Evolutionary conservation across 1,140 invertebrate genomes (phyloP), one percentile per base, ranked within the genome.

Genomic region (Cheumatopsyche charites): DNA sequence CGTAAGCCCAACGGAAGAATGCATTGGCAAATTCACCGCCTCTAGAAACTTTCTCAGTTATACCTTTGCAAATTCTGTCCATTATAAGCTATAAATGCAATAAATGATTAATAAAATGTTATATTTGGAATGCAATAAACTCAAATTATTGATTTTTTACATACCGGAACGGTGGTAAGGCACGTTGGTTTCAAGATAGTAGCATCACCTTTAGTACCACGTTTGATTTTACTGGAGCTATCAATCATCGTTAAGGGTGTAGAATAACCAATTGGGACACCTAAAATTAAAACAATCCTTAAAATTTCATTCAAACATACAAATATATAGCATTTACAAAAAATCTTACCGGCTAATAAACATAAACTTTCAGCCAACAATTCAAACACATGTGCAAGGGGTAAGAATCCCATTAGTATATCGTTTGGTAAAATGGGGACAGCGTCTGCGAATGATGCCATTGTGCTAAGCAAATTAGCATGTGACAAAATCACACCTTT

Each of bases 331-430:
- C 61, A 67, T 67, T 36, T 68, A 21, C 15, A 63, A 26, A 25
- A 19, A 55, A 0, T 75, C 71, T 75, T 25, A 84, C 83, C 83
- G n/a, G 85, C 88, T 45, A 91, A 81, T 43, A 92, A 84, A 77
- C 90, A 91, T 12, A 91, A 86, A 75, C 87, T 90, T 78, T 93
- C 92, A 9, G 90, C 89, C 58, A 96, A 87, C 47, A 99, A 86
- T 84, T 99, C 98, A 76, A 98, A 93, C 1, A 99, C 97, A 84
- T 99, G 98, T 47, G 98, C 98, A 58, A 99, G 85, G 11, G 98
- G 98, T 67, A 99, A 86, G 83, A 98, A 99, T 43, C 94, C 97
- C 79, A 99, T 91, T 76, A 98, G 94, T 13, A 93, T 85, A 79
- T 99, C 97, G 71, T 90, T 87, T 0, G 87, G 80, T 79, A 81